phyloP scores from a whole-genome alignment of 2,797 vertebrate species.

The Sebastes hubbsi region DNA sequence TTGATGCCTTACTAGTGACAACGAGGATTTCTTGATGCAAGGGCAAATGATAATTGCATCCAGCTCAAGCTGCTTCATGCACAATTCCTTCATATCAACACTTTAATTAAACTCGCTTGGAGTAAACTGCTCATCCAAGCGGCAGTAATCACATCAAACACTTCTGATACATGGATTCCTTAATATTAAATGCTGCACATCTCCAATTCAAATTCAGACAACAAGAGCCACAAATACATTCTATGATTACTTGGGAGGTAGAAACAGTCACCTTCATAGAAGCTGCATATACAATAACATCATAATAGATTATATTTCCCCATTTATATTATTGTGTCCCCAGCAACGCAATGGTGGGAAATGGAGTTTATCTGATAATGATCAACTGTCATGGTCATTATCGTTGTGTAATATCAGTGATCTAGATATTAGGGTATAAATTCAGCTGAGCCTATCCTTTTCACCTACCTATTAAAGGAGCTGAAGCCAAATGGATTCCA shows the following conservation, averaged over 20 bases:
- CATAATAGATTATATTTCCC: constrained; percentile 7
- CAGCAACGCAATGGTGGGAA: background rate
- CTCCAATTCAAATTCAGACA: constrained; percentile 9
- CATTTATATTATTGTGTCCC: background rate
- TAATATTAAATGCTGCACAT: constrained; percentile 9
- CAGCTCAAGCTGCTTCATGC: background rate
- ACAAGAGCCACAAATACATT: constrained; percentile 37
- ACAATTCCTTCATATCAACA: constrained; percentile 14
- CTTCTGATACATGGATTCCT: background rate
- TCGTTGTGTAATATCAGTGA: background rate
- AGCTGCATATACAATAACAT: constrained; percentile 23
- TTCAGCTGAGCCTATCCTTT: background rate
- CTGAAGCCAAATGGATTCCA: constrained; percentile 32
- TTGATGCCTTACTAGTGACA: background rate
- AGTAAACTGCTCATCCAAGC: constrained; percentile 16
- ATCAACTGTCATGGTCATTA: background rate
- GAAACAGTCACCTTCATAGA: constrained; percentile 38
- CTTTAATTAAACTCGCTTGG: constrained; percentile 5
- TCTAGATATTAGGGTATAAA: background rate
- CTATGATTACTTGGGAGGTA: constrained; percentile 37
- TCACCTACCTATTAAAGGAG: background rate
- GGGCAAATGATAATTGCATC: constrained; percentile 26
- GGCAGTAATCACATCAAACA: constrained; percentile 11
- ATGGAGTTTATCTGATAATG: background rate
- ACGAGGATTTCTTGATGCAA: constrained; percentile 6